Conservation (phyloP, 2,113 vertebrate species). For the Pterocles orientalis region DNA sequence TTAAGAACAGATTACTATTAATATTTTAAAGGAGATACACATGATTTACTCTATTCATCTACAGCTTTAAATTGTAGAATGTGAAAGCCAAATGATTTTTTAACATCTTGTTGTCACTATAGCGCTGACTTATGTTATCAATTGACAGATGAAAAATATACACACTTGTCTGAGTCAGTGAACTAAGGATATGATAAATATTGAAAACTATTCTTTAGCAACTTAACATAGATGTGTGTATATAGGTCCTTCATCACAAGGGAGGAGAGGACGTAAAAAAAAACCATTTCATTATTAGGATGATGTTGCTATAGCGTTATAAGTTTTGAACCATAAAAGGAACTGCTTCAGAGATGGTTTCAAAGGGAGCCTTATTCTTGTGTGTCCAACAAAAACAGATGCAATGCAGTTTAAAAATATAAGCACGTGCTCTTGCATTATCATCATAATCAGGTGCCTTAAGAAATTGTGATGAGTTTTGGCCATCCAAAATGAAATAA, state of each 20-base stretch:
- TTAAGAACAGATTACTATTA: not conserved
- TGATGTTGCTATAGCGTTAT: not conserved
- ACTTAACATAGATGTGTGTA: not conserved
- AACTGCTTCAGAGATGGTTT: not conserved
- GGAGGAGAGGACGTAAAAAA: not conserved
- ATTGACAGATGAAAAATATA: slow-evolving; percentile 31
- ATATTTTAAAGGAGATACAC: not conserved
- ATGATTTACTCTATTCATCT: not conserved
- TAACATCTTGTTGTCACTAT: not conserved
- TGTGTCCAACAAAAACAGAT: not conserved
- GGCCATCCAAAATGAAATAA: not conserved
- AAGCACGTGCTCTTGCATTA: not conserved
- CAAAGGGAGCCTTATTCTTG: not conserved
- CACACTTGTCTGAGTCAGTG: not conserved
- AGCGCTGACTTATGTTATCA: slow-evolving; percentile 9
- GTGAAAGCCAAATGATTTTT: slow-evolving; percentile 45
- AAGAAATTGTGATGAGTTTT: not conserved
- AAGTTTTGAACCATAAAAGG: not conserved
- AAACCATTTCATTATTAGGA: not conserved
- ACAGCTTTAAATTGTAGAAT: slow-evolving; percentile 2
- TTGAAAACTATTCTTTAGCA: not conserved
- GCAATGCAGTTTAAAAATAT: not conserved
- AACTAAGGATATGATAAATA: slow-evolving; percentile 7
- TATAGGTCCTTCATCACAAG: not conserved
- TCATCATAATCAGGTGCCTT: not conserved